Evolutionary conservation across 2,888 invertebrate genomes (phyloP).

Genomic region (Caenorhabditis zanzibari): DNA sequence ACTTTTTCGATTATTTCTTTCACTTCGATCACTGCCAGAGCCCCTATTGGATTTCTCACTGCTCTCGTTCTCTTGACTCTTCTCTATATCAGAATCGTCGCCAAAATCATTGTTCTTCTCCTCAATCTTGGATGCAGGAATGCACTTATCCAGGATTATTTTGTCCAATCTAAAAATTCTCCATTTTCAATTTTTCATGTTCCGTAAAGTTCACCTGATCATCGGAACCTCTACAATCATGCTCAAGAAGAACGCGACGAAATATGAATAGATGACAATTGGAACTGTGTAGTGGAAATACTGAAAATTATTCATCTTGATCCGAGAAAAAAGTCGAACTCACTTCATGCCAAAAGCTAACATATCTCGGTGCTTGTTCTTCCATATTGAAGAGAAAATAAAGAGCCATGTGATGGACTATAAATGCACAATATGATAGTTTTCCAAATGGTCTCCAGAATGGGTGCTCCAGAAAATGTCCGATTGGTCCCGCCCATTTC

Average conservation of each 20-base stretch:
- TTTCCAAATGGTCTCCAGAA: conserved; percentile 92
- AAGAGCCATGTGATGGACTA: conserved; percentile 84
- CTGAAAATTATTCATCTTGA: conserved; percentile 13
- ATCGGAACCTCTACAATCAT: conserved; percentile 63
- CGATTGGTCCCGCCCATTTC: conserved; percentile 86
- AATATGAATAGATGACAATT: conserved; percentile 35
- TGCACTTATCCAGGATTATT: conserved; percentile 13
- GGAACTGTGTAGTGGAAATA: conserved; percentile 47
- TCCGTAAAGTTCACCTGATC: conserved; percentile 37
- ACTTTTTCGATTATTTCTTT: background rate
- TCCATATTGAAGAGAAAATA: conserved; percentile 60
- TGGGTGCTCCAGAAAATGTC: conserved; percentile 90
- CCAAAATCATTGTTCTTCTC: conserved; percentile 5
- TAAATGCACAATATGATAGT: conserved; percentile 94
- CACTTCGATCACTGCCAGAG: background rate
- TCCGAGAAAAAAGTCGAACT: background rate
- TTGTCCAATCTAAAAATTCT: conserved; percentile 28
- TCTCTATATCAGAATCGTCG: background rate
- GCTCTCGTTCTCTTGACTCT: background rate
- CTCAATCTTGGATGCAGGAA: conserved; percentile 23
- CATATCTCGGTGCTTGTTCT: conserved; percentile 40
- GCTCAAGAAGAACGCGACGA: conserved; percentile 65
- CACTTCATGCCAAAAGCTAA: conserved; percentile 46
- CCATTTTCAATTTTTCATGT: background rate
- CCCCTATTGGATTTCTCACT: background rate